Conservation (phyloP, 2,113 vertebrate species). For the Amblyopsis rosae region DNA sequence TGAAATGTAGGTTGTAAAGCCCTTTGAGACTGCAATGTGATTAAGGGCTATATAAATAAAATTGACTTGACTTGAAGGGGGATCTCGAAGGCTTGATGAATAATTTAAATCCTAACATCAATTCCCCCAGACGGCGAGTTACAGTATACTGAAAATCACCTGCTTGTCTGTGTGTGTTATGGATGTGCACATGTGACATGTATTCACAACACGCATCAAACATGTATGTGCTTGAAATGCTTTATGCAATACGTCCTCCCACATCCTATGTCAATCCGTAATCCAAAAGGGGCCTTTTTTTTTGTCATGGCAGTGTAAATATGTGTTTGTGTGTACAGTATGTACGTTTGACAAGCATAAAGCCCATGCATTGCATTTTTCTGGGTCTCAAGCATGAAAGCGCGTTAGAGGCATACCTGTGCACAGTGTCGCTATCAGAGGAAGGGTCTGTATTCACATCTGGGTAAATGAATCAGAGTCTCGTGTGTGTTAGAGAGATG, state of each 20-base stretch:
- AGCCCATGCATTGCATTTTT: constrained; percentile 70
- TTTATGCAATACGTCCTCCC: no score
- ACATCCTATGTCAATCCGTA: neutral
- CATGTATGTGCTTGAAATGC: no score
- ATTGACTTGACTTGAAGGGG: no score
- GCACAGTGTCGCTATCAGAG: constrained; percentile 59
- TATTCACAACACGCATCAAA: no score
- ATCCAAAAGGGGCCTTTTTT: constrained; percentile 49
- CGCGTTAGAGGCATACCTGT: constrained; percentile 80
- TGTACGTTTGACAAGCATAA: constrained; percentile 67
- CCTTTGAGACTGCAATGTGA: no score
- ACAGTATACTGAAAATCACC: constrained; percentile 42
- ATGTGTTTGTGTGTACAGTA: constrained; percentile 58
- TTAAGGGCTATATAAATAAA: no score
- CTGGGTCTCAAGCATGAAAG: constrained; percentile 70
- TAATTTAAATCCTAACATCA: constrained; percentile 72
- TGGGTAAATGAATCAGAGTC: no score
- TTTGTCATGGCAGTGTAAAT: neutral
- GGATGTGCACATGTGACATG: neutral
- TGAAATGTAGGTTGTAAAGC: no score
- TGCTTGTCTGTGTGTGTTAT: neutral
- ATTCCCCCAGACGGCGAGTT: constrained; percentile 51
- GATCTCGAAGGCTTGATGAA: constrained; percentile 65
- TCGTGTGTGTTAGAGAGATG: constrained; percentile 38
- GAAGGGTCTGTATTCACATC: constrained; percentile 26